phyloP scores from a whole-genome alignment of 2,797 vertebrate species.

The Spea hammondii region DNA sequence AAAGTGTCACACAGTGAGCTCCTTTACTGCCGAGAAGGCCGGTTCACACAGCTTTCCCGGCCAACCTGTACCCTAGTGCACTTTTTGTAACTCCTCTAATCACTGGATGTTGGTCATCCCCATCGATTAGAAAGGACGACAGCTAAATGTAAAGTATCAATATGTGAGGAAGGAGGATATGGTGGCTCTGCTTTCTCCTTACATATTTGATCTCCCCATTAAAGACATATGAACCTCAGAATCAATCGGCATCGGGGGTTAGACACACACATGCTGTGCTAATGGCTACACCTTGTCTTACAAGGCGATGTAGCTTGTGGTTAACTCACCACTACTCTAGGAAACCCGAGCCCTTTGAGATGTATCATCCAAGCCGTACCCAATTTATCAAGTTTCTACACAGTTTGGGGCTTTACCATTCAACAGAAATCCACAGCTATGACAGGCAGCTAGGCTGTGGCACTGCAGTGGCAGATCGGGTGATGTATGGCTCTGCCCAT shows the following conservation, averaged over 20 bases:
- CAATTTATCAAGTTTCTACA: constrained; percentile 6
- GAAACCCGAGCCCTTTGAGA: constrained; percentile 62
- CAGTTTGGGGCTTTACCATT: constrained; percentile 6
- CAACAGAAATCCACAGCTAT: not conserved
- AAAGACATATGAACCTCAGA: constrained; percentile 98
- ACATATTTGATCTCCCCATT: constrained; percentile 98
- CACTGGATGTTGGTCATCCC: constrained; percentile 9
- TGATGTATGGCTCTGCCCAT: no score
- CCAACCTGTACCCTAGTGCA: constrained; percentile 17
- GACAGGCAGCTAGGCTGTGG: no score
- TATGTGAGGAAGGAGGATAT: not conserved
- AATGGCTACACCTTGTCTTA: constrained; percentile 95
- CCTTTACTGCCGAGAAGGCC: constrained; percentile 30
- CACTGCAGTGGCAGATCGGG: no score
- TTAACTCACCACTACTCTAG: constrained; percentile 77
- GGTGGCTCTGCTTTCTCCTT: constrained; percentile 28
- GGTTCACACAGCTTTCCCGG: constrained; percentile 21
- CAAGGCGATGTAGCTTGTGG: constrained; percentile 80
- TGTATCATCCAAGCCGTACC: constrained; percentile 27
- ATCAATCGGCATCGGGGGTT: constrained; percentile 88
- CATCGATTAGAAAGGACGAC: constrained; percentile 22
- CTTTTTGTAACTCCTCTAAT: constrained; percentile 8
- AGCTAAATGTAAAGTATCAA: constrained; percentile 2
- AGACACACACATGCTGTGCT: constrained; percentile 79
- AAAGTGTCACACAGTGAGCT: constrained; percentile 15